Conservation (phyloP, 2,888 invertebrate genomes). For the Teinopalpus imperialis region DNA sequence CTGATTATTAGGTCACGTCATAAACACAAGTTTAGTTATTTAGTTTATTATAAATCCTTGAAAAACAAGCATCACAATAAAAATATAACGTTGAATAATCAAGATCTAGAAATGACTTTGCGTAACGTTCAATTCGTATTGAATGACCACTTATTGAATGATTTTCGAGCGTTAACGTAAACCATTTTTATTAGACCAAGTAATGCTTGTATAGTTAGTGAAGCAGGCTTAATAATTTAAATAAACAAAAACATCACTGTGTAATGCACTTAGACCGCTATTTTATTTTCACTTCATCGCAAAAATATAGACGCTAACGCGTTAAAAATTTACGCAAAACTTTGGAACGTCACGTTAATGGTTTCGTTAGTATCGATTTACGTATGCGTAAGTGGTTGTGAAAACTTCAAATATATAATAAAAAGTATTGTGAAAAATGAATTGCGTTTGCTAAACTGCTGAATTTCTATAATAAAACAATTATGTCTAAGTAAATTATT, state of each 20-base stretch:
- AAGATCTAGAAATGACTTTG: no score
- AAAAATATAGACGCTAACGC: conserved; percentile 36
- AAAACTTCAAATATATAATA: not conserved
- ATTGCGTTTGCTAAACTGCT: no score
- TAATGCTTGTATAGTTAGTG: conserved; percentile 25
- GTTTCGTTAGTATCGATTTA: conserved; percentile 37
- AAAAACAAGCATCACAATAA: no score
- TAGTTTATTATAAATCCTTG: no score
- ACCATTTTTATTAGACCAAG: conserved; percentile 14
- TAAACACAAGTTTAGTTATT: no score
- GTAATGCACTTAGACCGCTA: conserved; percentile 29
- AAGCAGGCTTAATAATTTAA: conserved; percentile 26
- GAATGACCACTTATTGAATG: conserved; percentile 6
- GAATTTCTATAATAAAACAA: no score
- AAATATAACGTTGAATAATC: no score
- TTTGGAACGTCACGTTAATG: conserved; percentile 32
- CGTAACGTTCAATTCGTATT: conserved; percentile 8
- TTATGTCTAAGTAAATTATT: no score
- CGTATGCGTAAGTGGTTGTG: conserved; percentile 28
- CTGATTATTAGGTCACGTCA: no score
- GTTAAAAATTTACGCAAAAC: conserved; percentile 39
- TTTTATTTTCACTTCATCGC: conserved; percentile 40
- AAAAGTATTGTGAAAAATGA: no score
- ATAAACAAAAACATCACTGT: conserved; percentile 24
- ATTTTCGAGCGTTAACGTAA: conserved; percentile 12